Percentiles rank a stretch among this genome's conserved stretches.
Conservation (phyloP, 2,797 vertebrate genomes). For the Myoxocephalus aenaeus region DNA sequence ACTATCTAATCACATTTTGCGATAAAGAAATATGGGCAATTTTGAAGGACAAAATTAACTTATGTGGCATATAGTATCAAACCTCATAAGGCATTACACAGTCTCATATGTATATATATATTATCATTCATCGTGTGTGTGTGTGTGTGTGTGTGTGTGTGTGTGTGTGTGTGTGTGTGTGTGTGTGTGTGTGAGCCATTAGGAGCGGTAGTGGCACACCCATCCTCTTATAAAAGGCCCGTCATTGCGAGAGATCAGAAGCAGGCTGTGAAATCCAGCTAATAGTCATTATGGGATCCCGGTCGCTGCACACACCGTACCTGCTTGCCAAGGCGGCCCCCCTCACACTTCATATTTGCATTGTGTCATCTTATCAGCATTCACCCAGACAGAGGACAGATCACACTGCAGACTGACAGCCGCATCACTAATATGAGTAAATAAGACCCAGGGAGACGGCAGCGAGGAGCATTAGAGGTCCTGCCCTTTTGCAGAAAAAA, state of each 20-base stretch:
- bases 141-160: slow-evolving; percentile 51
- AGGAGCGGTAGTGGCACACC: slow-evolving; percentile 70
- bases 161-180: slow-evolving; percentile 54
- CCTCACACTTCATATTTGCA: slow-evolving; percentile 77
- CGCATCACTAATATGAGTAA: slow-evolving; percentile 71
- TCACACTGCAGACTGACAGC: slow-evolving; percentile 69
- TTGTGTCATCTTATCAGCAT: slow-evolving; percentile 83
- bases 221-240: slow-evolving; percentile 74
- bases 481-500: slow-evolving; percentile 22
- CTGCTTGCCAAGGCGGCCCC: slow-evolving; percentile 75
- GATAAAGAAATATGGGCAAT: neutral
- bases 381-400: slow-evolving; percentile 72
- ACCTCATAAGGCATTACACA: slow-evolving; percentile 22
- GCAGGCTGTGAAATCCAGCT: slow-evolving; percentile 86
- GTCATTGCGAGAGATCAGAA: slow-evolving; percentile 83
- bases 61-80: slow-evolving; percentile 25
- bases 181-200: slow-evolving; percentile 52
- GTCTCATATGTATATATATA: slow-evolving; percentile 7
- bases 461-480: slow-evolving; percentile 42
- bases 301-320: slow-evolving; percentile 66
- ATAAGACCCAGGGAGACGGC: slow-evolving; percentile 54
- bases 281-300: slow-evolving; percentile 84
- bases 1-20: slow-evolving; percentile 36
- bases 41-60: slow-evolving; percentile 38
- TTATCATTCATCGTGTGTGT: slow-evolving; percentile 35